phyloP scores from a whole-genome alignment of 2,888 invertebrate species.

The Tiphia femorata region DNA sequence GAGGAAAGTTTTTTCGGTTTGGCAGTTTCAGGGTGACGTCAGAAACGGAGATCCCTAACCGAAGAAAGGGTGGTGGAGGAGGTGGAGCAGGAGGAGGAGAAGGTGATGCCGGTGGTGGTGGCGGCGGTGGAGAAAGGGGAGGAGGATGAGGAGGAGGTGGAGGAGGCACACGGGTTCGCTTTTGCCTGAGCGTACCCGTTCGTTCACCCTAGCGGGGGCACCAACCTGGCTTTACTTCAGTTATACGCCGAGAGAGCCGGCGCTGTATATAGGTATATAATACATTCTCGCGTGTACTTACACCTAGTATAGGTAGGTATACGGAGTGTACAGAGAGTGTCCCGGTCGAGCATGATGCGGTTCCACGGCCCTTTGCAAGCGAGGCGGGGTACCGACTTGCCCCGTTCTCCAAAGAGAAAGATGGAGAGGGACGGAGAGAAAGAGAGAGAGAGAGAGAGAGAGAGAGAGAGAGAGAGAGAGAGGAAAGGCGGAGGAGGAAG shows the following conservation, averaged over 20 bases:
- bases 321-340: slow-evolving; percentile 57
- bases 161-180: slow-evolving; percentile 63
- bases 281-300: slow-evolving; percentile 55
- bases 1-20: neutral
- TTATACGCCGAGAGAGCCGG: slow-evolving; percentile 60
- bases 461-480: slow-evolving; percentile 19
- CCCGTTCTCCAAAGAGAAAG: slow-evolving; percentile 46
- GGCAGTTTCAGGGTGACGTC: slow-evolving; percentile 41
- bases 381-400: slow-evolving; percentile 47
- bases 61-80: slow-evolving; percentile 26
- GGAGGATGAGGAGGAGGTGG: slow-evolving; percentile 46
- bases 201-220: slow-evolving; percentile 69
- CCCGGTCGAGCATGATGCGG: slow-evolving; percentile 58
- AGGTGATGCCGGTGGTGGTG: slow-evolving; percentile 24
- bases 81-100: slow-evolving; percentile 35
- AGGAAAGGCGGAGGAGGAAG: slow-evolving; percentile 1
- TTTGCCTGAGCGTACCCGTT: slow-evolving; percentile 65
- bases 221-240: slow-evolving; percentile 69
- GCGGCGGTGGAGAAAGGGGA: slow-evolving; percentile 45
- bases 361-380: slow-evolving; percentile 49
- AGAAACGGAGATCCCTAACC: slow-evolving; percentile 36
- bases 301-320: slow-evolving; percentile 56
- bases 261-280: slow-evolving; percentile 47
- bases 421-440: slow-evolving; percentile 26
- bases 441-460: slow-evolving; percentile 18